Evolutionary conservation across 2,113 vertebrate genomes (phyloP).

Genomic region (Hemiprocne comata): DNA sequence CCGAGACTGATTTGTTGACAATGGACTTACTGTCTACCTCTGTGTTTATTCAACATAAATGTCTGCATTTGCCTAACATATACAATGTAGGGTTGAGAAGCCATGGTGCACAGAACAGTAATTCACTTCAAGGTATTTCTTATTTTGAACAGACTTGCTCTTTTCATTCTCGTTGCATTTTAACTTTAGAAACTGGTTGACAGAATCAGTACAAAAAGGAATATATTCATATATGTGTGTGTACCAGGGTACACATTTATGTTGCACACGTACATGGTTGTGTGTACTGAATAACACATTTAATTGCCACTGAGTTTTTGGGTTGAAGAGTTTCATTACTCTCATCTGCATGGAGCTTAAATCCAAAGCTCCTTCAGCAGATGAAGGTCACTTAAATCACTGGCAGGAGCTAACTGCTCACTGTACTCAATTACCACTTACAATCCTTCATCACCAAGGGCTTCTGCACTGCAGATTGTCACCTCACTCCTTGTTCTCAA

Average conservation of each 20-base stretch:
- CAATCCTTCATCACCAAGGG: neutral
- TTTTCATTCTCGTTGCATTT: neutral
- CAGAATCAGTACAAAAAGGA: neutral
- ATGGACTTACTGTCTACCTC: neutral
- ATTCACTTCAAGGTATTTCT: neutral
- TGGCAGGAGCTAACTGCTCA: conserved; percentile 36
- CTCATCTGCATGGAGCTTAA: conserved; percentile 17
- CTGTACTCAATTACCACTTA: conserved; percentile 56
- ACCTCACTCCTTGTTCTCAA: conserved; percentile 34
- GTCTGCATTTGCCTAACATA: neutral
- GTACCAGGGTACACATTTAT: neutral
- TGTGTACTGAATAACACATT: neutral
- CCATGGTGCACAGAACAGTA: neutral
- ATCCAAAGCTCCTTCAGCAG: conserved; percentile 21
- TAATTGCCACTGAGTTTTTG: neutral
- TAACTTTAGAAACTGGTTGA: neutral
- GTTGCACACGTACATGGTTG: neutral
- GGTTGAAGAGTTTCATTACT: conserved; percentile 30
- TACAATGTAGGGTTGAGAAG: neutral
- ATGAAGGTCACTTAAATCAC: conserved; percentile 51
- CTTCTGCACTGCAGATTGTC: conserved; percentile 7
- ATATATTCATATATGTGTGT: neutral
- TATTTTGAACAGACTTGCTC: neutral
- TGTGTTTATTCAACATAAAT: neutral
- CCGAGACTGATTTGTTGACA: neutral